Conservation (phyloP, 2,797 vertebrate species). For the Champsocephalus gunnari region DNA sequence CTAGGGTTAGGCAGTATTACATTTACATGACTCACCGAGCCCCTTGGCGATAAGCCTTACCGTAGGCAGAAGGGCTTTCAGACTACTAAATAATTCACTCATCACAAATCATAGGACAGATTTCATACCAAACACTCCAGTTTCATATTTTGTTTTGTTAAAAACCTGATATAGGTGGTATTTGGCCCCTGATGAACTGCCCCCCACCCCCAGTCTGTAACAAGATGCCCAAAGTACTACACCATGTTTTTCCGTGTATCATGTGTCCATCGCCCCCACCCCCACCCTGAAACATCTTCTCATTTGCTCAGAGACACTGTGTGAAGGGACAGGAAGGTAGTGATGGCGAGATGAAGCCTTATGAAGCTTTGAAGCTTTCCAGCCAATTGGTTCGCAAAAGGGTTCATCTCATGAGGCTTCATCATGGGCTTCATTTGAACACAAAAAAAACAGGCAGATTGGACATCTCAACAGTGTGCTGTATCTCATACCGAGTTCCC, state of each 20-base stretch:
- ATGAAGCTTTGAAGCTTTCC: no score
- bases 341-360: no score
- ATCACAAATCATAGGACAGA: slow-evolving; percentile 72
- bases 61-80: slow-evolving; percentile 73
- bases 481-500: no score
- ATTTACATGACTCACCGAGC: slow-evolving; percentile 67
- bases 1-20: slow-evolving; percentile 57
- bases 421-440: no score
- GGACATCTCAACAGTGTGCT: no score
- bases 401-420: no score
- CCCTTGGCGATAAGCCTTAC: slow-evolving; percentile 68
- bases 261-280: not conserved
- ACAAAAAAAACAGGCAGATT: no score
- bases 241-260: slow-evolving; percentile 2
- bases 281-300: not conserved
- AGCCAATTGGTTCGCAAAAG: no score
- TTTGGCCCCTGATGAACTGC: slow-evolving; percentile 58
- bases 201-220: slow-evolving; percentile 31
- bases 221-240: slow-evolving; percentile 31
- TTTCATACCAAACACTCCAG: slow-evolving; percentile 68
- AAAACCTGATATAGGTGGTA: slow-evolving; percentile 69
- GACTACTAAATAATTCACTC: slow-evolving; percentile 82
- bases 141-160: slow-evolving; percentile 77
- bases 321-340: no score
- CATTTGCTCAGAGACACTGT: not conserved